Evolutionary conservation across 2,113 vertebrate genomes (phyloP).

Genomic region (Lepisosteus oculatus): DNA sequence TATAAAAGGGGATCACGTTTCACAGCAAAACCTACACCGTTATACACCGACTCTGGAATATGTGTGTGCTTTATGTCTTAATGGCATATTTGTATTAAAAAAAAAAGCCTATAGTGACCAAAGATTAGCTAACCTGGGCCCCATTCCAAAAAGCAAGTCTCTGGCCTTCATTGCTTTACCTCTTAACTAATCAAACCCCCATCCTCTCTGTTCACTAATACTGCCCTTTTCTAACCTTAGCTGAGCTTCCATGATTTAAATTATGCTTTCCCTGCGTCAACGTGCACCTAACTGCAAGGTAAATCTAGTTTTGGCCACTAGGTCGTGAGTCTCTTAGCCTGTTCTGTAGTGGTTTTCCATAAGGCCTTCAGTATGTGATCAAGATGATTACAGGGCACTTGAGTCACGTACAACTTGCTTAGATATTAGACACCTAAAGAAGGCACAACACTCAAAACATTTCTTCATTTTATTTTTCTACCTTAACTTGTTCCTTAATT

Average conservation of each 20-base stretch:
- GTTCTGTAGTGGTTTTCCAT: conserved; percentile 52
- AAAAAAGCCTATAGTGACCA: conserved; percentile 18
- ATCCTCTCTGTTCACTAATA: conserved; percentile 29
- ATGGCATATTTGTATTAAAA: conserved; percentile 28
- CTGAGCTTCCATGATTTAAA: conserved; percentile 11
- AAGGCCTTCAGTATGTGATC: conserved; percentile 69
- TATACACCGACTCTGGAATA: too few relatives aligned
- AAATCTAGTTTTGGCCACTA: too few relatives aligned
- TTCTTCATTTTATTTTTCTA: too few relatives aligned
- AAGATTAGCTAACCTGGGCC: conserved; percentile 47
- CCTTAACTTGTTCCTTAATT: conserved; percentile 47
- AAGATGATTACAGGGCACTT: conserved; percentile 59
- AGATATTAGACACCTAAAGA: too few relatives aligned
- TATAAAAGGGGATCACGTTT: too few relatives aligned
- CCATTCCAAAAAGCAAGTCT: conserved; percentile 43
- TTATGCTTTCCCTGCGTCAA: conserved; percentile 40
- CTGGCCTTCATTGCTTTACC: conserved; percentile 31
- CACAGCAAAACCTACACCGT: too few relatives aligned
- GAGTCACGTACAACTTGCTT: conserved; percentile 49
- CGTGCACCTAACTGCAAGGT: conserved; percentile 32
- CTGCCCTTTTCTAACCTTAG: conserved; percentile 25
- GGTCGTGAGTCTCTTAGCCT: background rate
- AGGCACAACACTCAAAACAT: too few relatives aligned
- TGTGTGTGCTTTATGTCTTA: conserved; percentile 40
- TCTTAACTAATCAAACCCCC: conserved; percentile 17